Conservation (phyloP, 2,888 invertebrate genomes). For the Lasius platythorax region DNA sequence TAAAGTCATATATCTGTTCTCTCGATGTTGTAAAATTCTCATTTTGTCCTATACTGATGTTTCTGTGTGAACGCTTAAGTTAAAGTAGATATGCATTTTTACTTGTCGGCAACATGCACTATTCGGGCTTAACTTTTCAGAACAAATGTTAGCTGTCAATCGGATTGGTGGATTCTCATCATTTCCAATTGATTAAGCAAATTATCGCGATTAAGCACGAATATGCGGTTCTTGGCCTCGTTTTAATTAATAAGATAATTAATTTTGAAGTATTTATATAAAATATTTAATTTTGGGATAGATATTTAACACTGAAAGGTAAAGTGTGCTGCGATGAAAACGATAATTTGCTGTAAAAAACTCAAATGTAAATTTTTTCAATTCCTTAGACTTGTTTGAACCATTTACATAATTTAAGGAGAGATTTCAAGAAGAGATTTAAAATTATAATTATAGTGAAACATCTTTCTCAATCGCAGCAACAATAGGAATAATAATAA, state of each 20-base stretch:
- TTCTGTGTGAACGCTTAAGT: slow-evolving; percentile 50
- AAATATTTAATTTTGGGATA: background rate
- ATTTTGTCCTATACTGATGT: slow-evolving; percentile 53
- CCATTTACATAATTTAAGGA: slow-evolving; percentile 9
- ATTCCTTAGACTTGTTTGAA: background rate
- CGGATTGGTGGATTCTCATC: background rate
- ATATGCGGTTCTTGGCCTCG: slow-evolving; percentile 7
- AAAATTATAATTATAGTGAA: background rate
- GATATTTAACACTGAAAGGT: background rate
- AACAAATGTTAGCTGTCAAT: slow-evolving; percentile 33
- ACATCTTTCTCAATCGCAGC: background rate
- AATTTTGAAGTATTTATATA: background rate
- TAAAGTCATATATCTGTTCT: slow-evolving; percentile 28
- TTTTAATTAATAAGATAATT: background rate
- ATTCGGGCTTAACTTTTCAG: slow-evolving; percentile 13
- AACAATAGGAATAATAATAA: background rate
- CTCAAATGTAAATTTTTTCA: background rate
- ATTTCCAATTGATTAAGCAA: slow-evolving; percentile 9
- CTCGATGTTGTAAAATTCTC: slow-evolving; percentile 71
- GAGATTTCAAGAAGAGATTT: slow-evolving; percentile 4
- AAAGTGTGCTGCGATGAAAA: background rate
- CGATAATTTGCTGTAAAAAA: background rate
- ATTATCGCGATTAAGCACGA: background rate
- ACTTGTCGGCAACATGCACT: slow-evolving; percentile 16
- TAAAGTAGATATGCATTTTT: slow-evolving; percentile 50